Base-by-base conservation (phyloP, 2,113 vertebrate genomes). In the Cinclus cinclus region DNA sequence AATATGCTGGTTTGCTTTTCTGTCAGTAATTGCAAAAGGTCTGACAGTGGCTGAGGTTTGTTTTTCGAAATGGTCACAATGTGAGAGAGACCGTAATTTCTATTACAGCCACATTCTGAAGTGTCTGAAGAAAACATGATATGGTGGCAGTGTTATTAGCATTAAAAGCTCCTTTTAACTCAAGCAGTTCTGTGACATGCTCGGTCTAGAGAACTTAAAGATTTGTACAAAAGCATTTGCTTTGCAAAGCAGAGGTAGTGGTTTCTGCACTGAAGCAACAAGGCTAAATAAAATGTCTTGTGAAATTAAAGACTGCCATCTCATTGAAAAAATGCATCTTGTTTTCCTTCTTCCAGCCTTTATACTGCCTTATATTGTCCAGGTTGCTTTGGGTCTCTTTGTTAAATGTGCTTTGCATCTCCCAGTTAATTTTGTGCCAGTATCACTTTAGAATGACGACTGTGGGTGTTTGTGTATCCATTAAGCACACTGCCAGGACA, bases 381-480 rank as follows among this genome's bases (percentile, higher is more conserved):
- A 87, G 92, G 88, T 96, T 96, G 93, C 93, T 93, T 39, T 93
- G 65, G 79, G 91, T 97, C 87, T 94, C 93, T 93, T 82, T 92
- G 85, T 86, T 96, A 98, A 97, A 98, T 94, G 97, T 86, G 78
- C 94, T 97, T 97, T 97, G 95, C 97, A 82, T 97, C 77, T 95
- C 94, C 90, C 86, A 94, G 97, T 97, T 98, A 98, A 98, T 98
- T 98, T 97, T 97, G 95, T 98, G 97, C 96, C 98, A 98, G 89
- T 92, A 94, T 97, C 95, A 74, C 96, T 98, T 98, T 44, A 92
- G 87, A 73, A 83, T 98, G 98, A 97, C 1, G 90, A 50, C 96
- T 95, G 47, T 83, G 93, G 49, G 91, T 97, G 95, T 98, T 97
- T 96, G 96, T 97, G 87, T 96, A 95, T 95, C 97, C 95, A 98